Evolutionary conservation across 2,797 vertebrate species (phyloP).

Genomic region (Rhynchotus rufescens): DNA sequence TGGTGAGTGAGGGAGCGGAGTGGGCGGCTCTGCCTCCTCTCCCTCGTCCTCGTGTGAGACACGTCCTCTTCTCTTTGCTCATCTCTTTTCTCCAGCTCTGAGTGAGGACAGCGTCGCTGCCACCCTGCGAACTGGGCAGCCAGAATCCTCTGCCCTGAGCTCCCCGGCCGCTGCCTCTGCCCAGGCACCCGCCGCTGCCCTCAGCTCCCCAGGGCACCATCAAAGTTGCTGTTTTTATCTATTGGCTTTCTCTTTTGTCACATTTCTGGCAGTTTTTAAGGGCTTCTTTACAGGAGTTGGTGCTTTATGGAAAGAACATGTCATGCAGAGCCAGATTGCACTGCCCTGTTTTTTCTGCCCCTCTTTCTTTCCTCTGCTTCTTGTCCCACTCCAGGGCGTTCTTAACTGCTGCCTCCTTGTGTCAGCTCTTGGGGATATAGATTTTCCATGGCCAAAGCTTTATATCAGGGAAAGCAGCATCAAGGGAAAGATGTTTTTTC

Average conservation of each 20-base stretch:
- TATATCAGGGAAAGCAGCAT: neutral
- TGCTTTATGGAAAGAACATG: neutral
- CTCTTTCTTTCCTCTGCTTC: neutral
- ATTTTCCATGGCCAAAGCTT: slow-evolving; percentile 38
- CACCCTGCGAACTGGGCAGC: neutral
- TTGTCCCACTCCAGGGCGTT: slow-evolving; percentile 1
- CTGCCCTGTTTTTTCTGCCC: neutral
- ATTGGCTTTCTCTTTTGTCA: neutral
- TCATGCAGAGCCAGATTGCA: neutral
- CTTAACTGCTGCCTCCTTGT: neutral
- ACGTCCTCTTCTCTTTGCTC: neutral
- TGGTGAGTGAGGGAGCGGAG: neutral
- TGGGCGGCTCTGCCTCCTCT: neutral
- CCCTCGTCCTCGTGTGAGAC: neutral
- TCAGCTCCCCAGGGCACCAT: neutral
- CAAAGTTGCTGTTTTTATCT: neutral
- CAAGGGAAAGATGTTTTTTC: neutral
- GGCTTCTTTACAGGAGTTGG: neutral
- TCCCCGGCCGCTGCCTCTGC: neutral
- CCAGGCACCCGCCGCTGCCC: accelerated
- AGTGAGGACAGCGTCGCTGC: neutral
- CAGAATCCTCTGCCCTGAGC: neutral
- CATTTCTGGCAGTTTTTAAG: neutral
- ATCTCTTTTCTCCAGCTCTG: neutral
- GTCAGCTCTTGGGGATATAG: neutral